phyloP scores from a whole-genome alignment of 1,140 invertebrate species.

The Amyelois transitella region DNA sequence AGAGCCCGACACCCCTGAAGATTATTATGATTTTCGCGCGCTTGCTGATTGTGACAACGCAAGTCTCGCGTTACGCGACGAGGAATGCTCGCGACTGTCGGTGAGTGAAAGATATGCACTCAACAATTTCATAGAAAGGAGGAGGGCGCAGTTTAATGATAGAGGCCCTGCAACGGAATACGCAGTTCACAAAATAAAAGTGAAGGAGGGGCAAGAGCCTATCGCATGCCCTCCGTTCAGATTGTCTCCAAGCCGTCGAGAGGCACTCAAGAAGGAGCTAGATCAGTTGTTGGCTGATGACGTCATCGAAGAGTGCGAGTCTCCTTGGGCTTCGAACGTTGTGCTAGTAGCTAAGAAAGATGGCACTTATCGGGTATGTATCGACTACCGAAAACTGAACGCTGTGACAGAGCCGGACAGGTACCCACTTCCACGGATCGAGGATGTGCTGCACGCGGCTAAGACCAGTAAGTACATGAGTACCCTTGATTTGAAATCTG shows the following conservation, averaged over 20 bases:
- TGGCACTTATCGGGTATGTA: constrained; percentile 29
- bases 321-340: constrained; percentile 63
- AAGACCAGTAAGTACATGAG: constrained; percentile 44
- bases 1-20: no score
- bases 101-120: background rate
- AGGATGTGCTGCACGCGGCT: constrained; percentile 58
- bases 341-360: constrained; percentile 68
- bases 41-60: background rate
- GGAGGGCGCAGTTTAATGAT: background rate
- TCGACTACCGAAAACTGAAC: constrained; percentile 56
- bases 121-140: background rate
- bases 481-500: constrained; percentile 57
- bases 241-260: constrained; percentile 21
- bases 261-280: constrained; percentile 16
- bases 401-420: constrained; percentile 33
- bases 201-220: constrained; percentile 30
- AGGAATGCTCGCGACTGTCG: background rate
- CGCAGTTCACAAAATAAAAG: constrained; percentile 20
- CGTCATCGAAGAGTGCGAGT: constrained; percentile 54
- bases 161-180: constrained; percentile 17
- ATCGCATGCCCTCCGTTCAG: constrained; percentile 35
- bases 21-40: no score
- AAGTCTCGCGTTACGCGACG: background rate
- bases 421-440: constrained; percentile 74
- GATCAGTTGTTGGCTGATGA: constrained; percentile 34